Base-by-base conservation (phyloP, 2,797 vertebrate genomes). In the Eurystomus glaucurus region DNA sequence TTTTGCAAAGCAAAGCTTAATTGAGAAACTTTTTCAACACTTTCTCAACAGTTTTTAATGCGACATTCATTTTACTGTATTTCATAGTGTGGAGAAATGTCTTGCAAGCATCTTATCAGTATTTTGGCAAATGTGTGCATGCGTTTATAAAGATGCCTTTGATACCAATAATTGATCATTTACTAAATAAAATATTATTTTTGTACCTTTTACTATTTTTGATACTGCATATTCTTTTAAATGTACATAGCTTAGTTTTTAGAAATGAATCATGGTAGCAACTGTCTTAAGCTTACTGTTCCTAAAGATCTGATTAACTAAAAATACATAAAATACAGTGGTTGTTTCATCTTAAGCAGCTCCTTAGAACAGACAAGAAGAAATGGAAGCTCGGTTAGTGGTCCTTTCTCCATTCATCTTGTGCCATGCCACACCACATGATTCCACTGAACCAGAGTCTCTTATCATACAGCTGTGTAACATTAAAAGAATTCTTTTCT, bases 1-100 rank as follows among this genome's bases (percentile, higher is more conserved):
- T 97, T 97, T 90, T 88, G 50, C 86, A 79, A 72, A 90, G 46
- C 70, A 93, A 97, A 90, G 69, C 35, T 85, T 46, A 90, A 64
- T 35, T 43, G 35, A 72, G 62, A 66, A 33, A 31, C 16, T 51
- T 90, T 81, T 95, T 51, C 52, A 61, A 54, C 33, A 58, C 6
- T 43, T 41, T 39, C 33, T 45, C 28, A 20, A 26, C 13, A 61
- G 7, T 76, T 83, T 66, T 71, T 95, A 86, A 7, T 54, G 22
- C 70, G 20, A 45, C 43, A 26, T 90, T 80, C 2, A 58, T 94
- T 96, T 84, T 90, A 61, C 81, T 78, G 9, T 81, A 46, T 58
- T 84, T 78, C 21, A 8, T 81, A 19, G 15, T 61, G 45, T 55
- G 52, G 33, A 51, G n/a, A 88, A 85, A 6, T n/a, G 18, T 81